Percentiles rank a stretch among this genome's conserved stretches.
phyloP scores from a whole-genome alignment of 2,888 invertebrate species.

The Ceraclea dissimilis region DNA sequence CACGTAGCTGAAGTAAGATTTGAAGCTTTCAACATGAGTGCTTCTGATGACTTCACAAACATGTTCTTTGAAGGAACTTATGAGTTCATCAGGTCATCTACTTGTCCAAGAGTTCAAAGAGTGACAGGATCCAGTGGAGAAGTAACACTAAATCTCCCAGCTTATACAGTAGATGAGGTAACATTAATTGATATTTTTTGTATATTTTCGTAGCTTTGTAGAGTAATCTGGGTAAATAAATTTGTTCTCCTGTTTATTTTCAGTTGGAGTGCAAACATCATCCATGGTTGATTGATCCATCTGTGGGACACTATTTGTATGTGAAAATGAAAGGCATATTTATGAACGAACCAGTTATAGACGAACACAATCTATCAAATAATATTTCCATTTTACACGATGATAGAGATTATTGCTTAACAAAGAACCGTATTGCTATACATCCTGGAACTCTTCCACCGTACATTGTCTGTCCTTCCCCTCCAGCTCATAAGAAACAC shows the following conservation, averaged over 20 bases:
- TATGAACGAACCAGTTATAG: conserved; percentile 43
- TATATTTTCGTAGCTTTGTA: no score
- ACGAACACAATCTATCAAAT: conserved; percentile 47
- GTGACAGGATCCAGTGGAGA: conserved; percentile 73
- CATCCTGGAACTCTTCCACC: conserved; percentile 62
- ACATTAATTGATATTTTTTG: neutral
- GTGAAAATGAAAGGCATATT: conserved; percentile 66
- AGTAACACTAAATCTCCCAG: conserved; percentile 51
- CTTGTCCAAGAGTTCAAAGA: conserved; percentile 61
- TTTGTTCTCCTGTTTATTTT: conserved; percentile 27
- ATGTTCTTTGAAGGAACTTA: conserved; percentile 79
- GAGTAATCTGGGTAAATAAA: no score
- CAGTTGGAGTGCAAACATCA: conserved; percentile 74
- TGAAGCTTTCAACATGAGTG: conserved; percentile 74
- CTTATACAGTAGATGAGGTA: conserved; percentile 48
- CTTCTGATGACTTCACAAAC: conserved; percentile 76
- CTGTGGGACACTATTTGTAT: conserved; percentile 68
- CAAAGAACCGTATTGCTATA: conserved; percentile 70
- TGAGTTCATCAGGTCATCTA: conserved; percentile 66
- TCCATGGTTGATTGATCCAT: conserved; percentile 75
- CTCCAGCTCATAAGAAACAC: conserved; percentile 45
- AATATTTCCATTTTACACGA: conserved; percentile 53
- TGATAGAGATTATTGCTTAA: conserved; percentile 56
- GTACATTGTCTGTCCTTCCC: conserved; percentile 52
- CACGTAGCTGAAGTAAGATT: conserved; percentile 75